These are phyloP conservation scores for Aphyosemion australe DNA, from an alignment of 2,113 vertebrate species.

Conservation along the genomic window DNA sequence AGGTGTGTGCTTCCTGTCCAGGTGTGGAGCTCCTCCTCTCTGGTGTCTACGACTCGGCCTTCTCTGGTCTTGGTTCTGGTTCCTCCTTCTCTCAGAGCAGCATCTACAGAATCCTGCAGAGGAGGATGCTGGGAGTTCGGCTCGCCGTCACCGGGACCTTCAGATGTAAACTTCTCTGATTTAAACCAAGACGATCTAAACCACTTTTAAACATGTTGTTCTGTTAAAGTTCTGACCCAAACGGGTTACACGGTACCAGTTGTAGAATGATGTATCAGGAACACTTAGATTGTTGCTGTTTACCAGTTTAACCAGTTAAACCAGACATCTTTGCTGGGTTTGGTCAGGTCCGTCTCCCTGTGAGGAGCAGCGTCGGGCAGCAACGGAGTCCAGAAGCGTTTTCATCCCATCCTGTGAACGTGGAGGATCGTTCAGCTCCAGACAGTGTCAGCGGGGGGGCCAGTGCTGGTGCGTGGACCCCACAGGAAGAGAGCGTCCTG, in stretches of 20 bases:
- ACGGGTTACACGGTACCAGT: too few species aligned
- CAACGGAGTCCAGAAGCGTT: conserved; percentile 65
- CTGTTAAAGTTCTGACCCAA: too few species aligned
- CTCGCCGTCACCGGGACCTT: conserved; percentile 82
- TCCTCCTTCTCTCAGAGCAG: conserved; percentile 78
- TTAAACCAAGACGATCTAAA: background rate
- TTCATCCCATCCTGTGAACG: conserved; percentile 76
- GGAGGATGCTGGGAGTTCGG: conserved; percentile 86
- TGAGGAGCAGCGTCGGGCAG: conserved; percentile 81
- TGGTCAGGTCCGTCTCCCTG: conserved; percentile 86
- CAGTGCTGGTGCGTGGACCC: conserved; percentile 89
- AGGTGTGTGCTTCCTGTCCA: conserved; percentile 47
- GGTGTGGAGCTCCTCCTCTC: conserved; percentile 89
- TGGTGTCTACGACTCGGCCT: conserved; percentile 87
- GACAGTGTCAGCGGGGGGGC: conserved; percentile 84
- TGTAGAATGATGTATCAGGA: too few species aligned
- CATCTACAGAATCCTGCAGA: conserved; percentile 86
- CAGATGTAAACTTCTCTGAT: conserved; percentile 81
- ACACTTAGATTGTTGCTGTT: too few species aligned
- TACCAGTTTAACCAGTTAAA: background rate
- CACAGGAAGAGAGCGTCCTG: conserved; percentile 79
- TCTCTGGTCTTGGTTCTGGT: conserved; percentile 61
- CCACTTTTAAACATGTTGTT: background rate
- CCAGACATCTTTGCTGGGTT: background rate
- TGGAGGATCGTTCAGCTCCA: conserved; percentile 64